Conservation (phyloP, 2,797 vertebrate species). For the Zalophus californianus region DNA sequence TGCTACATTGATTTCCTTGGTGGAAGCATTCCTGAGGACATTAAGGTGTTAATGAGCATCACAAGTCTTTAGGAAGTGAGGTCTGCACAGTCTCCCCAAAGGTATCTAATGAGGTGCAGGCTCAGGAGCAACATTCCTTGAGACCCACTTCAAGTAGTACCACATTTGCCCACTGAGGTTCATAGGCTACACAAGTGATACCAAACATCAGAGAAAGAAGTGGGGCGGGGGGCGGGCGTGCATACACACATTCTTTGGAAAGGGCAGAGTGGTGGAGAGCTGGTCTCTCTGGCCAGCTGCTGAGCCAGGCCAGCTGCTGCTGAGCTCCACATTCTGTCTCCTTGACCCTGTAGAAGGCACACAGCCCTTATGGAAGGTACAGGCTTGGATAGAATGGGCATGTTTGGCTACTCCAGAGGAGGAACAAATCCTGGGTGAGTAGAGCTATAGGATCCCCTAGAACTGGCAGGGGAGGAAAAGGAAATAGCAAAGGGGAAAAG, state of each 20-base stretch:
- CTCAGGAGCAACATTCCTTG: background rate
- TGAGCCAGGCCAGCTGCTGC: background rate
- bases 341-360: background rate
- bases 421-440: background rate
- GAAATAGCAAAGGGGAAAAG: background rate
- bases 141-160: background rate
- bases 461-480: background rate
- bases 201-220: background rate
- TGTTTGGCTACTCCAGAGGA: background rate
- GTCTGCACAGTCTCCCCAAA: background rate
- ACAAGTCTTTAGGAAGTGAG: background rate
- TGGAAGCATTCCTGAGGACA: background rate
- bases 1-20: background rate
- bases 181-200: background rate
- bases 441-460: background rate
- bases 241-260: background rate
- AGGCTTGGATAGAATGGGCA: background rate
- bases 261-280: background rate
- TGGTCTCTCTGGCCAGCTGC: background rate
- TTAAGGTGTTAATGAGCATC: background rate
- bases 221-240: no score
- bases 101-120: background rate
- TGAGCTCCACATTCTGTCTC: background rate
- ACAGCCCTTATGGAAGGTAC: fast-evolving
- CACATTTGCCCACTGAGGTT: background rate